A percentile compares a stretch with the other conserved stretches of the same genome.
Evolutionary conservation across 2,797 vertebrate species (phyloP).

Genomic region (Halcyon badia): DNA sequence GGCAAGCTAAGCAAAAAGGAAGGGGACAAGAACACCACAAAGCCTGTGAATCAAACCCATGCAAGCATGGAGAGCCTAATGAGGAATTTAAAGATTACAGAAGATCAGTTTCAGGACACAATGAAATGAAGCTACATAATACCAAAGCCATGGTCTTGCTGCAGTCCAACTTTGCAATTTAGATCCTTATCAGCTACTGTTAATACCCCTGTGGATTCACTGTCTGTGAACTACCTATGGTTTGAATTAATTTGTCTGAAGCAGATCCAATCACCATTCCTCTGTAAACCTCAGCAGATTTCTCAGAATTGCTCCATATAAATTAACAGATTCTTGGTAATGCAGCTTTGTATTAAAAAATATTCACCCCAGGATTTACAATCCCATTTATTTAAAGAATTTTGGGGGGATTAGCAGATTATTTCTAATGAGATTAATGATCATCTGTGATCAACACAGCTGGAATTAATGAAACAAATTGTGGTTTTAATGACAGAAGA

Average conservation of each 20-base stretch:
- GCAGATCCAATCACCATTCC: constrained; percentile 1
- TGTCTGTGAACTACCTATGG: constrained; percentile 42
- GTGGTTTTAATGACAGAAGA: neutral
- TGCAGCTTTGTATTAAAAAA: neutral
- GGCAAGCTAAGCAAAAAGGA: constrained; percentile 21
- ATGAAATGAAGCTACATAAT: neutral
- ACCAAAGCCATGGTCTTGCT: neutral
- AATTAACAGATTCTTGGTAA: constrained; percentile 44
- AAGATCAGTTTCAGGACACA: constrained; percentile 48
- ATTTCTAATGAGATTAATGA: constrained; percentile 18
- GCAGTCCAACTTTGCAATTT: neutral
- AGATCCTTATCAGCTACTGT: constrained; percentile 31
- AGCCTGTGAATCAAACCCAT: constrained; percentile 7
- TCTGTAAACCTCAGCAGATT: constrained; percentile 30
- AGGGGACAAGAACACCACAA: neutral
- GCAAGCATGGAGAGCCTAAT: neutral
- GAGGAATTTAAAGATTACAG: constrained; percentile 58
- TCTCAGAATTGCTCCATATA: constrained; percentile 36
- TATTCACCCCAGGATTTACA: neutral
- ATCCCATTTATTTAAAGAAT: neutral
- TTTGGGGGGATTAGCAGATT: constrained; percentile 31
- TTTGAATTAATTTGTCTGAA: constrained; percentile 64
- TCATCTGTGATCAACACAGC: neutral
- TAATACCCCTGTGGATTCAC: constrained; percentile 47
- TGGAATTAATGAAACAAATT: constrained; percentile 1